Conservation (phyloP, 1,140 invertebrate species). For the Triops cancriformis region DNA sequence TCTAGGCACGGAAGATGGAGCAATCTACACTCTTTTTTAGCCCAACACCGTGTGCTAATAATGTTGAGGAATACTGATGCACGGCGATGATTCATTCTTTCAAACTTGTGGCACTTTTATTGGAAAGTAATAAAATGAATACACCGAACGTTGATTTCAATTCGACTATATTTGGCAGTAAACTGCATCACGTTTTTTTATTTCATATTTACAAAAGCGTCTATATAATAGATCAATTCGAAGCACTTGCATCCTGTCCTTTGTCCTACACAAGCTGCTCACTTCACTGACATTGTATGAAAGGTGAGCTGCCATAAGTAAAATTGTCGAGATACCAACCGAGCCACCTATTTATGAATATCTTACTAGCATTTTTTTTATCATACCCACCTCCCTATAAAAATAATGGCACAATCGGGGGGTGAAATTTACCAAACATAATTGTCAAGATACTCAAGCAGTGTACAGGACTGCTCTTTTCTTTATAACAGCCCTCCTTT, state of each 20-base stretch:
- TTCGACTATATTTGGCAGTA: constrained; percentile 10
- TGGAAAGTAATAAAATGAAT: neutral
- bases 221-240: constrained; percentile 2
- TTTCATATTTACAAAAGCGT: neutral
- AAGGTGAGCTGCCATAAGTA: no score
- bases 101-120: neutral
- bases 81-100: neutral
- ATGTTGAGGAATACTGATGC: neutral
- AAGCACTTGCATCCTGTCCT: neutral
- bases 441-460: neutral
- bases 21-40: neutral
- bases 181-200: neutral
- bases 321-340: no score
- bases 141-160: neutral
- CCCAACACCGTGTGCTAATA: neutral
- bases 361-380: no score
- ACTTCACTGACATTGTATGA: neutral
- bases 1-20: neutral
- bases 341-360: no score
- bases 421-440: neutral
- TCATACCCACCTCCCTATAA: neutral
- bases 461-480: neutral
- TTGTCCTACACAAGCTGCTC: neutral
- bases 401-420: constrained; percentile 3
- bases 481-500: constrained; percentile 67